phyloP scores from a whole-genome alignment of 2,113 vertebrate genomes.

The Thinocorus orbignyianus region DNA sequence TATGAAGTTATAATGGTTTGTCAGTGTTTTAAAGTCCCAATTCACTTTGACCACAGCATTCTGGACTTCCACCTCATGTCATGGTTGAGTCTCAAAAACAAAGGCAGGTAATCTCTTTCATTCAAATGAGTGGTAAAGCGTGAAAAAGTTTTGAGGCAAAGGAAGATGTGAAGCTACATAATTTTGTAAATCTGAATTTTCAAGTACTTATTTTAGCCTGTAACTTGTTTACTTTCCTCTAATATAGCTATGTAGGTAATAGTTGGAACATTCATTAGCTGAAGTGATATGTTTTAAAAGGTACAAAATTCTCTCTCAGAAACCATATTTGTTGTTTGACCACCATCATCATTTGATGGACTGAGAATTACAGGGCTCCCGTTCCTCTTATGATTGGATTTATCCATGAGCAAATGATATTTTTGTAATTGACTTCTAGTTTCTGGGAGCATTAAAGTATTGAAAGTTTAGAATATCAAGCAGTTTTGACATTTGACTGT shows the following conservation, averaged over 20 bases:
- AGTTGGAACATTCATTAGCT: not conserved
- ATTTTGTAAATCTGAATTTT: not conserved
- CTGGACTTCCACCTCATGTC: not conserved
- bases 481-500: not conserved
- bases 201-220: not conserved
- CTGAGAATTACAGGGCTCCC: not conserved
- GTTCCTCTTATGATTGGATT: not conserved
- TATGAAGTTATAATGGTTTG: not conserved
- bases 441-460: not conserved
- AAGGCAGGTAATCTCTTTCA: not conserved
- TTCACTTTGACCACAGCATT: not conserved
- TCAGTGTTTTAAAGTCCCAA: not conserved
- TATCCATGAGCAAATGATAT: not conserved
- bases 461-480: not conserved
- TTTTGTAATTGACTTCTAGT: not conserved
- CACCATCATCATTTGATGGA: not conserved
- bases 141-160: not conserved
- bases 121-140: not conserved
- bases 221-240: not conserved
- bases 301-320: not conserved
- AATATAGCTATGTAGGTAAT: not conserved
- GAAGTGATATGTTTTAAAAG: not conserved
- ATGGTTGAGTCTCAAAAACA: not conserved
- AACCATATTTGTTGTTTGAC: not conserved
- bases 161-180: not conserved